Evolutionary conservation across 2,797 vertebrate genomes (phyloP).

Genomic region (Anguilla obscura): DNA sequence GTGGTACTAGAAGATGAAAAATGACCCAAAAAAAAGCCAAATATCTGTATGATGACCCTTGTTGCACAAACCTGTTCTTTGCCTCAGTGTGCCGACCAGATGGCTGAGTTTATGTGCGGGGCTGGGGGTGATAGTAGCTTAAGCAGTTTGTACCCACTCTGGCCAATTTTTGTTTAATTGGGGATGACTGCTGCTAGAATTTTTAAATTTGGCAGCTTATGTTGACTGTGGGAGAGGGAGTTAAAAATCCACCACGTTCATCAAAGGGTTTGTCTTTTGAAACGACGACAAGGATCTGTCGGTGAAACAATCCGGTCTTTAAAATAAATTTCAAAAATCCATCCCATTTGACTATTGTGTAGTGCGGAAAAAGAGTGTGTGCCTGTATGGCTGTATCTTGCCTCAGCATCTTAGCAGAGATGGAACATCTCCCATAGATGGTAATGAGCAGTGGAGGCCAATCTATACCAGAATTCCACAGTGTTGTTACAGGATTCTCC

Average conservation of each 20-base stretch:
- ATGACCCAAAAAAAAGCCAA: neutral
- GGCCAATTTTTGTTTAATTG: slow-evolving; percentile 13
- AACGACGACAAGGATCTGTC: neutral
- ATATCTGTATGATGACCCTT: neutral
- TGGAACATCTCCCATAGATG: neutral
- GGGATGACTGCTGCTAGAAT: slow-evolving; percentile 7
- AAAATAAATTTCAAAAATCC: neutral
- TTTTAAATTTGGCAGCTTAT: neutral
- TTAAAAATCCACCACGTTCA: neutral
- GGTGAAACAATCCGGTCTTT: neutral
- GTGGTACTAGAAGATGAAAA: neutral
- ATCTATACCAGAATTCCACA: neutral
- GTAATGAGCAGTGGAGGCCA: neutral
- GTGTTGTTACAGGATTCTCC: neutral
- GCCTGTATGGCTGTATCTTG: neutral
- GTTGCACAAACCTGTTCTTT: neutral
- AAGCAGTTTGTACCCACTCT: neutral
- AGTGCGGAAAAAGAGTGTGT: neutral
- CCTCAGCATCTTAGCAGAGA: neutral
- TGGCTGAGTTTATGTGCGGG: neutral
- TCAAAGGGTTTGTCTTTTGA: slow-evolving; percentile 3
- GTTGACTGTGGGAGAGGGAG: neutral
- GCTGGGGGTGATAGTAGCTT: neutral
- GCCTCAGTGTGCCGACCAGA: neutral
- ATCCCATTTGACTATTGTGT: neutral